Evolutionary conservation across 2,113 vertebrate species (phyloP).

Genomic region (Coturnix japonica): DNA sequence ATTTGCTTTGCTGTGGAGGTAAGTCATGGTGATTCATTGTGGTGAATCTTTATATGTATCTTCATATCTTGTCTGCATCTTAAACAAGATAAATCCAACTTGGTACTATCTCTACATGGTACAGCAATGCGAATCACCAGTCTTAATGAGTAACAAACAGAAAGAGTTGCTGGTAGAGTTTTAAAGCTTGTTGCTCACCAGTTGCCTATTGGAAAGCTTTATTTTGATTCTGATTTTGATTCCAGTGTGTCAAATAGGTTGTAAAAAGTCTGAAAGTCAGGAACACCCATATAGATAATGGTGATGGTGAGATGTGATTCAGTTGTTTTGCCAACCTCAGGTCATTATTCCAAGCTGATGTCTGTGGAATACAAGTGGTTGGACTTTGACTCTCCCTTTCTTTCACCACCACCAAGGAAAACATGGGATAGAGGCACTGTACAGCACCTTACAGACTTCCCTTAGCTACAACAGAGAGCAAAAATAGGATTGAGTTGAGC

Average conservation of each 20-base stretch:
- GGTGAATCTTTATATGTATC: background rate
- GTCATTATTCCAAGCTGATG: background rate
- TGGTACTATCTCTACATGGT: background rate
- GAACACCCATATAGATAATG: accelerated
- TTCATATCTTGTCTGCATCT: background rate
- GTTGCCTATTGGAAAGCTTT: background rate
- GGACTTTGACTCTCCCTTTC: background rate
- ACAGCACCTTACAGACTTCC: background rate
- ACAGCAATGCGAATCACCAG: background rate
- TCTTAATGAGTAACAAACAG: background rate
- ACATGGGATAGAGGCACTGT: no score
- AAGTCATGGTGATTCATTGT: background rate
- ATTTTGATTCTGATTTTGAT: background rate
- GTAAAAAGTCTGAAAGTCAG: background rate
- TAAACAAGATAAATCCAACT: background rate
- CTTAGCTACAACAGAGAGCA: background rate
- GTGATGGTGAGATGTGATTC: background rate
- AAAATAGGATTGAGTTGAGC: background rate
- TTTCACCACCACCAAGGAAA: background rate
- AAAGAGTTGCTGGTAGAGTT: background rate
- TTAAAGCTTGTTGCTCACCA: background rate
- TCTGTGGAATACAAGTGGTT: background rate
- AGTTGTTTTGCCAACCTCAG: background rate
- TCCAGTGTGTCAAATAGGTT: background rate
- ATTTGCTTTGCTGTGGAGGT: background rate